Conservation (phyloP, 2,113 vertebrate species). For the Turnix velox region DNA sequence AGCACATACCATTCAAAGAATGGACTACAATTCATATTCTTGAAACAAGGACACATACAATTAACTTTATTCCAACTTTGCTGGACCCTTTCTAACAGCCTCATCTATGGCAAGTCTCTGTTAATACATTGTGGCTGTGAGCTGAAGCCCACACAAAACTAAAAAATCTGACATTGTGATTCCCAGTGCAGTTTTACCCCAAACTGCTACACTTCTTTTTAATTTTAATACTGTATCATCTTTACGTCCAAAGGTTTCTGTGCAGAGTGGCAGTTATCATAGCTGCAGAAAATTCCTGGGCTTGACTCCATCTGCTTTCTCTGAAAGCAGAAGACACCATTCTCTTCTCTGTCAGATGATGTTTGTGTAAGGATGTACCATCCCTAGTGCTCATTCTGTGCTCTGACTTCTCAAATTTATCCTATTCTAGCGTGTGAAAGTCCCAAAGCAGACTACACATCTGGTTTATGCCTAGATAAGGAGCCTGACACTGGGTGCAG, state of each 20-base stretch:
- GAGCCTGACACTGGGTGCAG: not conserved
- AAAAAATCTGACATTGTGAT: not conserved
- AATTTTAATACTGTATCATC: not conserved
- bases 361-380: not conserved
- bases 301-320: constrained; percentile 17
- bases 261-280: not conserved
- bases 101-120: not conserved
- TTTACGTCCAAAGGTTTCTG: not conserved
- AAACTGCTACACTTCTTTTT: not conserved
- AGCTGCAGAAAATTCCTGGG: not conserved
- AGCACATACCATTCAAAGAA: not conserved
- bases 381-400: not conserved
- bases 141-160: not conserved
- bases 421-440: not conserved
- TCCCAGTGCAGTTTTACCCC: not conserved
- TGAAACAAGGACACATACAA: not conserved
- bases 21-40: not conserved
- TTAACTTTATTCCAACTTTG: not conserved
- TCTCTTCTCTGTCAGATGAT: not conserved
- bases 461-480: rapidly evolving
- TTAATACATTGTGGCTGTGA: not conserved
- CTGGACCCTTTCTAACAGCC: not conserved
- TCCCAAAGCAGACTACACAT: not conserved
- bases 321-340: not conserved
- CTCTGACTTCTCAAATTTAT: not conserved